Base-by-base conservation (phyloP, 2,113 vertebrate genomes). In the Archocentrus centrarchus region DNA sequence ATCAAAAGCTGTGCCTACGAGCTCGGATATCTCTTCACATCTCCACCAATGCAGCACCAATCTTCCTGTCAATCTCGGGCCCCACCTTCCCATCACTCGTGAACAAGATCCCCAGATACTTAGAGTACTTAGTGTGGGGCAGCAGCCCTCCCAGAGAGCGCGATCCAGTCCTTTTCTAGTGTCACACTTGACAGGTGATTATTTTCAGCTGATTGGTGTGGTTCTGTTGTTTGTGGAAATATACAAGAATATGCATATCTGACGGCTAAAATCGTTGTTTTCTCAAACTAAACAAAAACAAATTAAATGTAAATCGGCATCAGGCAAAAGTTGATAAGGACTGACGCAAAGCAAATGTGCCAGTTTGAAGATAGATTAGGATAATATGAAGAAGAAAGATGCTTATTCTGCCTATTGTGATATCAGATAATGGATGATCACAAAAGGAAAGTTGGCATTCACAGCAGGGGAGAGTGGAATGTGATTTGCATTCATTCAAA, bases 401-500 rank as follows among this genome's bases (percentile, higher is more conserved):
- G 13, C 70, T 13, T 15, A 41, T 41, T 61, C 58, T 77, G 39
- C 15, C 37, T 13, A 3, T 1, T 57, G 18, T 6, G 60, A 59
- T 53, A 63, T 79, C n/a, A 57, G 39, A 77, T n/a, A 41, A 77
- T 18, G 27, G 63, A 39, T 58, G 50, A 77, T 70, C 47, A 35
- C 47, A 39, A 6, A 53, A 35, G 37, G 59, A 81, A 78, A 82
- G 10, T 22, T 44, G 80, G 20, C 59, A 68, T 78, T 64, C 24
- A 20, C 63, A 59, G 9, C 77, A 32, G 27, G 39, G 78, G 37
- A 27, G 53, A 24, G 24, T 32, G 22, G 41, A 11, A 50, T 79
- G 83, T 39, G 86, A 78, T 81, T 81, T 79, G 78, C 66, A 68
- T 88, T 81, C 22, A 39, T 30, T 66, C 32, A 61, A 59, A 57